A percentile compares a stretch with the other conserved stretches of the same genome.
Conservation (phyloP, 2,797 vertebrate genomes). For the Phataginus tetradactyla region DNA sequence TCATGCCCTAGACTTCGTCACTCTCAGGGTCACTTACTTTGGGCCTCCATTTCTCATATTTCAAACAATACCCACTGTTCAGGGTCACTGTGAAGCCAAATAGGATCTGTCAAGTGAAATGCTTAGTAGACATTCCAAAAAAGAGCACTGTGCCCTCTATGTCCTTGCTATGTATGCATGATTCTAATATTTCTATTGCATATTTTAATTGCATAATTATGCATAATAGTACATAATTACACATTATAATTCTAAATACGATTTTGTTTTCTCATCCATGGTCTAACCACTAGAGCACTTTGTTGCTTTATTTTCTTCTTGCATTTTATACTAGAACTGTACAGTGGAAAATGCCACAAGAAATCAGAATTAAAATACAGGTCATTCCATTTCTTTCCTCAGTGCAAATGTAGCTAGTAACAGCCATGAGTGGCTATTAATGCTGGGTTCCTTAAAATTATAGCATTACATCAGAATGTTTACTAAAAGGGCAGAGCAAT, state of each 20-base stretch:
- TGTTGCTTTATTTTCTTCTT: slow-evolving; percentile 30
- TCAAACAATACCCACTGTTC: background rate
- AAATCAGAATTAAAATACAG: slow-evolving; percentile 4
- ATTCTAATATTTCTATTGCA: background rate
- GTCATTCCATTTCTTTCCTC: slow-evolving; percentile 22
- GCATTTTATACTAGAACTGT: background rate
- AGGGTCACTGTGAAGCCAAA: background rate
- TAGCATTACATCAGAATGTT: slow-evolving; percentile 27
- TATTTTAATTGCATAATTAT: background rate
- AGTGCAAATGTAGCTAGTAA: background rate
- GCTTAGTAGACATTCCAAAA: background rate
- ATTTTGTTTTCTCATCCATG: background rate
- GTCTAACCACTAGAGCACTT: background rate
- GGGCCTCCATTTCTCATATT: background rate
- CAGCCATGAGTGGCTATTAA: background rate
- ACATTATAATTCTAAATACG: slow-evolving; percentile 20
- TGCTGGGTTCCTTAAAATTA: background rate
- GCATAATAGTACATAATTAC: background rate
- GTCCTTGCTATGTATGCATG: background rate
- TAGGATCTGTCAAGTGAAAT: background rate
- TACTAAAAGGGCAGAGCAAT: slow-evolving; percentile 32
- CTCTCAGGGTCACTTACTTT: background rate
- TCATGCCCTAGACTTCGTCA: background rate
- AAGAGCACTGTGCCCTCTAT: background rate
- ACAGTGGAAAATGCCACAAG: background rate